Base-by-base conservation (phyloP, 2,888 invertebrate genomes). In the Limnephilus rhombicus region DNA sequence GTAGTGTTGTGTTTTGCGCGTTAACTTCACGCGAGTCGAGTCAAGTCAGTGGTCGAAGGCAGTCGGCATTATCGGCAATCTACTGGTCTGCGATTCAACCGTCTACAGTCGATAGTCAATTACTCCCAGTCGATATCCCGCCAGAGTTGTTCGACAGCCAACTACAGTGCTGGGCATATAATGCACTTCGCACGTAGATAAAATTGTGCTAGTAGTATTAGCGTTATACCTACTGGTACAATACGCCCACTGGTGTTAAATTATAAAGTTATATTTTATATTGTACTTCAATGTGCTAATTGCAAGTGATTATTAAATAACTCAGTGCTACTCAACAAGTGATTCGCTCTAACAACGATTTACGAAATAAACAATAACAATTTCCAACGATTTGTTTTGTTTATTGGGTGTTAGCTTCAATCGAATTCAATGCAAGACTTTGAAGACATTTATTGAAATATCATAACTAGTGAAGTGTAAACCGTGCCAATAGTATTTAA, bases 241-340 rank as follows among this genome's bases (percentile, higher is more conserved):
- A 83, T 34, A 41, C 83, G 37, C 34, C 24, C 83, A 83, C 83
- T 83, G 9, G 34, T 41, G 83, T 68, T n/a, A n/a, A n/a, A 68
- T 9, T 9, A 24, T 9, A 68, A 68, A 68, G 24, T 24, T 68
- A 24, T 9, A 24, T 68, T 68, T 68, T 68, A 68, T 9, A 68
- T 24, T 24, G 24, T 24, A 68, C 9, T 68, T 7, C 24, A n/a
- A 68, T 68, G 37, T n/a, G 37, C 83, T 83, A 83, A 37, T 24
- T 24, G 83, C 83, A 37, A 34, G 34, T 37, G 37, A 83, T 83
- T 83, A 68, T 37, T 15, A 37, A 83, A 83, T 15, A 83, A 83
- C 34, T 37, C 83, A 83, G 83, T 83, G 83, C 18, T n/a, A 34
- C 11, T 83, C 83, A 83, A 83, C 83, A 83, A 83, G 83, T 83